Conservation (phyloP, 2,888 invertebrate species). For the Iselma pallidipennis region DNA sequence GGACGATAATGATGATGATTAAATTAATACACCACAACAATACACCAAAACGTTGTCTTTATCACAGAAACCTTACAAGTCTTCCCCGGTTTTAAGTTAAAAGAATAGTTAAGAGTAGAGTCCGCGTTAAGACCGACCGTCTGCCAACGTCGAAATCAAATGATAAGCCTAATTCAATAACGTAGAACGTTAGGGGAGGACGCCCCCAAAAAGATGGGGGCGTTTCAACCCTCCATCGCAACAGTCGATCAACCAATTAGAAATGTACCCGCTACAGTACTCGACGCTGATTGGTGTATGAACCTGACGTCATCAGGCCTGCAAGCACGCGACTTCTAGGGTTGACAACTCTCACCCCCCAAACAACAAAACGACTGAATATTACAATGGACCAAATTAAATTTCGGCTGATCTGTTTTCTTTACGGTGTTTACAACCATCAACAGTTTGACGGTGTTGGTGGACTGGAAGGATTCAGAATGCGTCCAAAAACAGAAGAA, state of each 20-base stretch:
- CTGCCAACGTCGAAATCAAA: constrained; percentile 62
- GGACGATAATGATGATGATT: constrained; percentile 48
- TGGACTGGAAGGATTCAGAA: constrained; percentile 37
- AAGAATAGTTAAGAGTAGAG: constrained; percentile 47
- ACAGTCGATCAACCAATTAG: constrained; percentile 35
- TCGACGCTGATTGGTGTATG: constrained; percentile 33
- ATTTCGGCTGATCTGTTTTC: constrained; percentile 56
- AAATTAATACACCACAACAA: constrained; percentile 54
- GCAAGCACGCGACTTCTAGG: constrained; percentile 38
- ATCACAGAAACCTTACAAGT: background rate
- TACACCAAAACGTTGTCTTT: constrained; percentile 49
- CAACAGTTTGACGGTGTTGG: constrained; percentile 46
- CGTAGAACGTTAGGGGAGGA: constrained; percentile 55
- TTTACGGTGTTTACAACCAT: constrained; percentile 48
- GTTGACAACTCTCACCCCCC: constrained; percentile 41
- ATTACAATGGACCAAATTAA: constrained; percentile 55
- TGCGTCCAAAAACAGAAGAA: background rate
- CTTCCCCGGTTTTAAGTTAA: constrained; percentile 48
- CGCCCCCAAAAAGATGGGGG: constrained; percentile 35
- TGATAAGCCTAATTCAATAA: constrained; percentile 83
- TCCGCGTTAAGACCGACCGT: constrained; percentile 56
- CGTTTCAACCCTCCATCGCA: constrained; percentile 41
- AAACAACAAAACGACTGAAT: constrained; percentile 34
- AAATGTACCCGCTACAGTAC: constrained; percentile 38
- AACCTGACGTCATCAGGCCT: constrained; percentile 48